Base-by-base conservation (phyloP, 2,888 invertebrate species). In the Aromia moschata region DNA sequence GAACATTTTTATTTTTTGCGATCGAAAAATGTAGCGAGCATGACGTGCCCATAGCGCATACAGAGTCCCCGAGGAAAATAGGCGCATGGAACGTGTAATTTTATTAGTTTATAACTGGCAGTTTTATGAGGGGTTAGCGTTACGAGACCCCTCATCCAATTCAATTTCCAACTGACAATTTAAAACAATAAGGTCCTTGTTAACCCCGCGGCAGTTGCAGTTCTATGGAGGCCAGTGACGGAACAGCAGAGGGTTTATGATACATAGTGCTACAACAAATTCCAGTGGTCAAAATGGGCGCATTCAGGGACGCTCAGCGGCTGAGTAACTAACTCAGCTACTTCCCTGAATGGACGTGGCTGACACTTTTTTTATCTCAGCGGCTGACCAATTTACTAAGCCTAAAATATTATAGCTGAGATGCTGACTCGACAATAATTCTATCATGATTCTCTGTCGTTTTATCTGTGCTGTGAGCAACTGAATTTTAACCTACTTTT, bases 151-250 rank as follows among this genome's bases (percentile, higher is more conserved):
- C 37, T 59, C 56, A 61, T 63, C 54, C 59, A 51, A 63, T 65
- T 60, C 62, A 63, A 65, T 65, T 58, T 45, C 51, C 37, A 47
- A 44, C 55, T 60, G 61, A 58, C 65, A 65, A 65, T 65, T 65
- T 63, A 63, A 63, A 65, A 65, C 65, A 65, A 63, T 63, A 65
- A 65, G 60, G 60, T 59, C 56, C 60, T 65, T 65, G 61, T 63
- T 63, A 65, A 65, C 60, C 62, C 59, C 62, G 30, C 16, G 54
- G 43, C 43, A 16, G 31, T 45, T 45, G 16, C 2, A 16, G 9
- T 31, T 31, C n/a, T n/a, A 31, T 16, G 15, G 7, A 15, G 11
- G 10, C n/a, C 45, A 45, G 31, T 45, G 45, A 16, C 31, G 16
- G 3, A 2, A 14, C 11, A 25, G 25, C 25, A 25, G 25, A 25